Base-by-base conservation (phyloP, 2,888 invertebrate genomes). In the Phragmatobia fuliginosa region DNA sequence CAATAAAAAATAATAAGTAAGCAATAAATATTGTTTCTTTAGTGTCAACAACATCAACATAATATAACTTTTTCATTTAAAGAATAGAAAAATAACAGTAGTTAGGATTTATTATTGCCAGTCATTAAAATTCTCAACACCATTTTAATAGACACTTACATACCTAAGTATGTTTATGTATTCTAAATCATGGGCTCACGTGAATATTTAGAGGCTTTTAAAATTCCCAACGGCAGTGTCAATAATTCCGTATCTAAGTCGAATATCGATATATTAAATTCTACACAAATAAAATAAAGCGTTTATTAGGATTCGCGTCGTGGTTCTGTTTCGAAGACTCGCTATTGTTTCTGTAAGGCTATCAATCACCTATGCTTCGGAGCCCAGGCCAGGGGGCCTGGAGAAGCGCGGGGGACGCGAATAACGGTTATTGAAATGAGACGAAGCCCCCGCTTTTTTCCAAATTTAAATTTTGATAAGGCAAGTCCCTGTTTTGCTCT, bases 391-490 rank as follows among this genome's bases (percentile, higher is more conserved):
- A 83, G 85, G 83, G 87, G 82, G 81, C 76, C 78, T 81, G 73
- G 80, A 71, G 68, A 66, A 58, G 82, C 83, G 85, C 83, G 83
- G 79, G 86, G 88, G 88, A 87, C 85, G 83, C 89, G 90, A 90
- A 90, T 95, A 95, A 95, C 95, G 95, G 95, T 95, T 95, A 95
- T 95, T 95, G 95, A 95, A 95, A 95, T 94, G 94, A 94, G 94
- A 90, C 89, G 88, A 87, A 89, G 91, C 90, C 91, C 91, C 90
- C 91, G 93, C 92, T 94, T 94, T 94, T 94, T 94, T 91, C 91
- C 91, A 91, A 94, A 95, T 95, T 94, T 95, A 95, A 95, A 94
- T 95, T 94, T 94, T 95, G 94, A 94, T 95, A 95, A 94, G 94
- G 94, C 94, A 88, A 92, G 90, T 88, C 90, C 91, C 91, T 91